Evolutionary conservation across 2,888 invertebrate species (phyloP).

Genomic region (Mythimna lalbum): DNA sequence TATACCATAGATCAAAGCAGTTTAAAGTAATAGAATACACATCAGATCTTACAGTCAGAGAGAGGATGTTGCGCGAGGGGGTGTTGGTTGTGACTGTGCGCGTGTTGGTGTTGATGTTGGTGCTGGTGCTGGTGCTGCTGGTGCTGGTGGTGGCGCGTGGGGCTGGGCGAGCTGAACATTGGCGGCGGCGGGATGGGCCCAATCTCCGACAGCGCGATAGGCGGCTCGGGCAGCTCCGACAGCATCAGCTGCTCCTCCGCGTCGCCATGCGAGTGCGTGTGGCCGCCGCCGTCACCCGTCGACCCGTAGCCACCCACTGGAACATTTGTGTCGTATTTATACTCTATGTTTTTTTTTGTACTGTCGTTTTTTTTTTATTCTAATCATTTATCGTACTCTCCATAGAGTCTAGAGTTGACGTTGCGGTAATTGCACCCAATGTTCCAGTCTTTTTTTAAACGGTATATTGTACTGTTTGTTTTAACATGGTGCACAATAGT

Average conservation of each 20-base stretch:
- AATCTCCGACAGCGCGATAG: conserved; percentile 97
- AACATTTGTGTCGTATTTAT: conserved; percentile 62
- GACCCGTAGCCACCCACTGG: conserved; percentile 91
- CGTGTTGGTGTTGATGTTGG: conserved; percentile 54
- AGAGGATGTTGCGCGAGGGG: conserved; percentile 77
- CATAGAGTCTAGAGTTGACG: neutral
- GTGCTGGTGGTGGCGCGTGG: conserved; percentile 88
- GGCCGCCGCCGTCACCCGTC: conserved; percentile 73
- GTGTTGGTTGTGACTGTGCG: conserved; percentile 77
- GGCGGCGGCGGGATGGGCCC: conserved; percentile 98
- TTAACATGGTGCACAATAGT: conserved; percentile 3
- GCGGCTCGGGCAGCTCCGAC: conserved; percentile 97
- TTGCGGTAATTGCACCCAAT: neutral
- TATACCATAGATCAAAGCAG: neutral
- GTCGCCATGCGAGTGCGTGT: conserved; percentile 68
- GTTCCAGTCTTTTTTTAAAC: neutral
- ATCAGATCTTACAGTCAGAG: conserved; percentile 82
- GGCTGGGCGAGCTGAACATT: conserved; percentile 98
- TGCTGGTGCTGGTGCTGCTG: conserved; percentile 72
- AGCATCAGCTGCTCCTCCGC: conserved; percentile 92
- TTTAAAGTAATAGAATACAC: neutral
- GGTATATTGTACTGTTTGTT: neutral
- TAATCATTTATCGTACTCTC: neutral
- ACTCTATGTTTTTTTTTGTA: neutral
- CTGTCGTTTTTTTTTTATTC: neutral